Base-by-base conservation (phyloP, 2,888 invertebrate genomes). In the Pseudococcus jackbeardsleyi region DNA sequence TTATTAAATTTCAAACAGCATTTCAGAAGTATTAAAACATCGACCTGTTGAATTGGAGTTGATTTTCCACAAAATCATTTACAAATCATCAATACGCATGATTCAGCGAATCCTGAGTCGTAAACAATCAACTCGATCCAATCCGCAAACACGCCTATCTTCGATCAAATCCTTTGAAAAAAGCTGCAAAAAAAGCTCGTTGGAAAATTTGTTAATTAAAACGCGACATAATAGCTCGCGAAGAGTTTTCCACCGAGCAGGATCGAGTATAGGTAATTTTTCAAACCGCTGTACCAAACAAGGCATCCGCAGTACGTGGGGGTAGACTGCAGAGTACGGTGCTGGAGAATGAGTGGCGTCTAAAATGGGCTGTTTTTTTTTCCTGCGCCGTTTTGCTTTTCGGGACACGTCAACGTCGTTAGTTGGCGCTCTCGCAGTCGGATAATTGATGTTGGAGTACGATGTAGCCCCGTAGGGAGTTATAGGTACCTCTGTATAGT, bases 391-490 rank as follows among this genome's bases (percentile, higher is more conserved):
- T 26, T 26, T 26, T 68, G 26, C n/a, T 50, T 68, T 39, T 77
- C 42, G 26, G 77, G 77, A 42, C 39, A 77, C 77, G 77, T 77
- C 77, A 77, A 77, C 77, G 77, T 77, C 77, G 77, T 77, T 77
- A 77, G 77, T 12, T 42, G 77, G 77, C 77, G 68, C 26, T 68
- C 68, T 39, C 39, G 72, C 15, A 22, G 26, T 26, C 72, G 77
- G 77, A 77, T 77, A 77, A 77, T 77, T 77, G 77, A 77, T 77
- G 77, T 77, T n/a, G 42, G 54, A 54, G 54, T n/a, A 54, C 54
- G 54, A 54, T 54, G 54, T 54, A n/a, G 54, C 54, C 54, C 54
- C 54, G n/a, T 15, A n/a, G 54, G 54, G 54, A 54, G 54, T 54
- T 54, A 54, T n/a, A 54, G 54, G 54, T 54, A 54, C 54, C 54